These are phyloP conservation scores for Callyntrura guangdongensis DNA, from an alignment of 2,888 invertebrate genomes.

Conservation along the genomic window DNA sequence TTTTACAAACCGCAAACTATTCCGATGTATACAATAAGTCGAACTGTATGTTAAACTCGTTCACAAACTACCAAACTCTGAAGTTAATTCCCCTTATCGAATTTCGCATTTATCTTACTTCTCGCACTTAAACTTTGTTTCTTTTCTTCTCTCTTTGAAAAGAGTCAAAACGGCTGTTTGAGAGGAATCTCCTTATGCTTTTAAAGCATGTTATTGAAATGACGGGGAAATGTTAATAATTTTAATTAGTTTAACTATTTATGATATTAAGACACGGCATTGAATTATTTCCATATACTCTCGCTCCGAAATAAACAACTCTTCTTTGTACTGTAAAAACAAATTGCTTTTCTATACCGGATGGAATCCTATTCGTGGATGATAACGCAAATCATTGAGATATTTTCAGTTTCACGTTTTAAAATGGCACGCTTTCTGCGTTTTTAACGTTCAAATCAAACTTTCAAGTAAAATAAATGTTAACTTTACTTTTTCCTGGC, in stretches of 20 bases:
- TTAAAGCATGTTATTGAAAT: conserved; percentile 14
- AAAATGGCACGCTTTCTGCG: conserved; percentile 53
- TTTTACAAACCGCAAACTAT: background rate
- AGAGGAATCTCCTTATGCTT: background rate
- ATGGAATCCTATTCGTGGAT: conserved; percentile 26
- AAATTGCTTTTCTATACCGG: background rate
- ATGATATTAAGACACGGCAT: background rate
- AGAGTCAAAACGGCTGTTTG: conserved; percentile 23
- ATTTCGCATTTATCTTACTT: conserved; percentile 42
- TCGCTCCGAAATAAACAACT: conserved; percentile 18
- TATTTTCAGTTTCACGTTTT: background rate
- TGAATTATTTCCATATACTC: background rate
- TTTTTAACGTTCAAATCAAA: conserved; percentile 52
- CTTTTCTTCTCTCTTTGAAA: background rate
- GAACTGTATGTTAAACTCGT: conserved; percentile 5
- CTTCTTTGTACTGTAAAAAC: conserved; percentile 67
- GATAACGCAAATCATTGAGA: background rate
- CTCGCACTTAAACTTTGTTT: background rate
- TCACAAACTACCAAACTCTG: conserved; percentile 24
- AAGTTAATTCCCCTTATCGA: conserved; percentile 36
- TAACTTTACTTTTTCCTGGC: conserved; percentile 30
- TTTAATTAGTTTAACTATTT: conserved; percentile 44
- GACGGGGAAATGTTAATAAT: conserved; percentile 11
- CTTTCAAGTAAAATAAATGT: conserved; percentile 23
- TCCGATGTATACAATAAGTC: conserved; percentile 25